phyloP scores from a whole-genome alignment of 2,888 invertebrate species.

The Rhyacophila evoluta region DNA sequence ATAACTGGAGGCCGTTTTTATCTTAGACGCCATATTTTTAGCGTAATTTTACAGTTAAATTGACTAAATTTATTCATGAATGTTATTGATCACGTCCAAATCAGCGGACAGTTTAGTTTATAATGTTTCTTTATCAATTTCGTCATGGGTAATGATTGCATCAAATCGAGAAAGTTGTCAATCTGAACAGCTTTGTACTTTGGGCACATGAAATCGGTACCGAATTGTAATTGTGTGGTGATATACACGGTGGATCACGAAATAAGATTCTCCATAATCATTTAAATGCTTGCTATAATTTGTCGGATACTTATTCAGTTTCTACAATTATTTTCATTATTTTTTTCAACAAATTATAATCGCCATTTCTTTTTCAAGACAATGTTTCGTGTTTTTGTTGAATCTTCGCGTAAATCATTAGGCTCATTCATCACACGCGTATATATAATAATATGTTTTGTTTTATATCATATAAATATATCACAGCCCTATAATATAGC shows the following conservation, averaged over 20 bases:
- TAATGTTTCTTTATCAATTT: neutral
- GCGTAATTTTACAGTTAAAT: neutral
- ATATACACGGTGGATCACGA: neutral
- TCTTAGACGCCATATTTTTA: neutral
- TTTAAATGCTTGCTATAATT: too few species aligned
- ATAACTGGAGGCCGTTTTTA: neutral
- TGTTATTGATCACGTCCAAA: neutral
- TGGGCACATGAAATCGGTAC: neutral
- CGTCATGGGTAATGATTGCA: slow-evolving; percentile 19
- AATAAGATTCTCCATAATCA: too few species aligned
- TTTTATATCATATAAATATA: too few species aligned
- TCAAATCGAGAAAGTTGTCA: slow-evolving; percentile 25
- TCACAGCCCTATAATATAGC: too few species aligned
- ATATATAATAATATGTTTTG: too few species aligned
- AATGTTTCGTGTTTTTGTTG: too few species aligned
- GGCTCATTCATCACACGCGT: too few species aligned
- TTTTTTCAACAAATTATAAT: too few species aligned
- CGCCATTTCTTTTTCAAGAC: too few species aligned
- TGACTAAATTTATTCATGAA: neutral
- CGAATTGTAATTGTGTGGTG: neutral
- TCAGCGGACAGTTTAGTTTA: neutral
- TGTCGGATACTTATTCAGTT: too few species aligned
- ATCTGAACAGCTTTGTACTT: neutral
- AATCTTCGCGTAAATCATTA: too few species aligned
- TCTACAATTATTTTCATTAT: too few species aligned